Base-by-base conservation (phyloP, 2,113 vertebrate genomes). In the Chinchilla lanigera region DNA sequence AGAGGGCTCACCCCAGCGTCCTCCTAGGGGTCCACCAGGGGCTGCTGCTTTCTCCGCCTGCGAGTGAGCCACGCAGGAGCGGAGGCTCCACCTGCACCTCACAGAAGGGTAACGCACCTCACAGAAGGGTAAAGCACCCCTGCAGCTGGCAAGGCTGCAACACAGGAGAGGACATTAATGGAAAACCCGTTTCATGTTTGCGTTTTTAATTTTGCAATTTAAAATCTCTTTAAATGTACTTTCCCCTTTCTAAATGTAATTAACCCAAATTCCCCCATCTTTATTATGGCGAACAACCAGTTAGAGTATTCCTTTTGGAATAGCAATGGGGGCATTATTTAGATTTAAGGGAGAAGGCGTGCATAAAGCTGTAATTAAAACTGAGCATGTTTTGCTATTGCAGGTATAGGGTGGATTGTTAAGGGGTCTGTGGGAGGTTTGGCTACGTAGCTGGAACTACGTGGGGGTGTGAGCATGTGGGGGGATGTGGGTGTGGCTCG, bases 151-250 rank as follows among this genome's bases (percentile, higher is more conserved):
- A 67, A 61, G 13, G 4, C 9, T 47, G 5, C 19, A 50, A 35
- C 6, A 16, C 50, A 33, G 81, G 83, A 86, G 69, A 75, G 73
- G 73, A 69, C 56, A n/a, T 91, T 94, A 82, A 91, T 87, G 91
- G 86, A 28, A 95, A 96, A 97, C 89, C 60, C n/a, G 82, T 87
- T 89, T 80, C 82, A 77, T 0, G 1, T 81, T 47, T 89, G 78
- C 26, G 54, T 86, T 96, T 94, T 97, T 91, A 98, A 94, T 97
- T 96, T 92, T 94, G 86, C 93, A 91, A 95, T 92, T 97, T 93
- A 95, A 97, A 94, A 97, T 95, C 83, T 90, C 92, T 94, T 90
- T 95, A 89, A 96, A 96, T 84, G 94, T 11, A 96, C 75, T 84
- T 96, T 81, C 56, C 58, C 54, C 86, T 73, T 93, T 98, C 95